A percentile compares a stretch with the other conserved stretches of the same genome.
Conservation (phyloP, 2,888 invertebrate genomes). For the Ctenicera cuprea region DNA sequence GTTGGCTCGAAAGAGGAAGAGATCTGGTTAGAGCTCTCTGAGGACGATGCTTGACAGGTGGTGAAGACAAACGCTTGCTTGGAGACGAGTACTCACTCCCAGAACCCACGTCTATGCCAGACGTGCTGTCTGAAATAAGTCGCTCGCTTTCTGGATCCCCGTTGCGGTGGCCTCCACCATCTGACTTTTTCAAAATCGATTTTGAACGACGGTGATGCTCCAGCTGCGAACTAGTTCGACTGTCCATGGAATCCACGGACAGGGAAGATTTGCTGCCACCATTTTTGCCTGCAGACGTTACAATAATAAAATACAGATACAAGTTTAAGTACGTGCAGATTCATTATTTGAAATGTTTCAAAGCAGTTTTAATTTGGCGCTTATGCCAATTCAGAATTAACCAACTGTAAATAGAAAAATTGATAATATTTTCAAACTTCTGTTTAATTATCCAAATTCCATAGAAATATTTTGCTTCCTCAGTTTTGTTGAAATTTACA, state of each 20-base stretch:
- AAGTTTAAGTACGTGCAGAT: too few species aligned
- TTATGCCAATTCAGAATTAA: too few species aligned
- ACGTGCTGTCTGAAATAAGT: constrained; percentile 80
- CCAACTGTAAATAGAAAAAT: too few species aligned
- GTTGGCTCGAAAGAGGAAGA: constrained; percentile 56
- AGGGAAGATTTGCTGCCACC: constrained; percentile 81
- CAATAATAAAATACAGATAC: neutral
- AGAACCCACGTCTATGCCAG: constrained; percentile 75
- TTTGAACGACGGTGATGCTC: constrained; percentile 82
- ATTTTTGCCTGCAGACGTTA: constrained; percentile 71
- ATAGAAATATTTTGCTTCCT: too few species aligned
- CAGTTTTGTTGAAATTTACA: too few species aligned
- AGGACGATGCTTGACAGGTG: constrained; percentile 64
- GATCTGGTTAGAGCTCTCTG: constrained; percentile 59
- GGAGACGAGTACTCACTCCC: constrained; percentile 69
- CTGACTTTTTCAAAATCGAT: constrained; percentile 86
- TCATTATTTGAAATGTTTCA: neutral
- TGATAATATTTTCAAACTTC: too few species aligned
- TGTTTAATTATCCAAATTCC: too few species aligned
- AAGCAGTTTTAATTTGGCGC: too few species aligned
- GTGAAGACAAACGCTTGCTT: constrained; percentile 67
- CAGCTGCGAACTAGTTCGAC: constrained; percentile 76
- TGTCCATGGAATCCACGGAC: constrained; percentile 82
- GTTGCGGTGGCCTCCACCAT: constrained; percentile 73
- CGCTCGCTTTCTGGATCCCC: constrained; percentile 85